Conservation (phyloP, 2,113 vertebrate genomes). For the Ramphastos sulfuratus region DNA sequence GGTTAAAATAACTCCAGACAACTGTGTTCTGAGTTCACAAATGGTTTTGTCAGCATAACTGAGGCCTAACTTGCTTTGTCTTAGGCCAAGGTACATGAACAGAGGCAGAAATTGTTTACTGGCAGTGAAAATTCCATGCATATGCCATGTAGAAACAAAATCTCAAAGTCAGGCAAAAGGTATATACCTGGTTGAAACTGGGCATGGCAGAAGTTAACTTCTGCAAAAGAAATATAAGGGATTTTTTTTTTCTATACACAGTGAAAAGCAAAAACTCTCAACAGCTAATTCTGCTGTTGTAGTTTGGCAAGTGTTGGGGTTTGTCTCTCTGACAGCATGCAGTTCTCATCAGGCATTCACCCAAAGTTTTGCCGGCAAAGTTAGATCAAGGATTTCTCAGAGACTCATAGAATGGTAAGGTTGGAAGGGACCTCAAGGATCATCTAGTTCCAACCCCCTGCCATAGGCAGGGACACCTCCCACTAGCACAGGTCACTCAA, state of each 20-base stretch:
- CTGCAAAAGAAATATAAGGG: neutral
- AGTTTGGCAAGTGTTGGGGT: neutral
- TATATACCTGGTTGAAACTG: neutral
- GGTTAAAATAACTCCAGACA: constrained; percentile 42
- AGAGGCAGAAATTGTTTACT: neutral
- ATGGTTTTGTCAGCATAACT: neutral
- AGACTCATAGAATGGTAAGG: no score
- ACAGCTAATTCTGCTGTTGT: neutral
- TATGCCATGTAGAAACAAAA: neutral
- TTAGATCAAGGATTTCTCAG: neutral
- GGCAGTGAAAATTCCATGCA: neutral
- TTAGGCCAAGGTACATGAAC: neutral
- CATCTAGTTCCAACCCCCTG: no score
- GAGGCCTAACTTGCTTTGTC: neutral
- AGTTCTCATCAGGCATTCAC: neutral
- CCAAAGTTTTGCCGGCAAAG: neutral
- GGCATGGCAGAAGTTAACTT: neutral
- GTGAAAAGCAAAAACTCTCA: neutral
- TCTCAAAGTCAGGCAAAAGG: neutral
- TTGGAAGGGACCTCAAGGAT: no score
- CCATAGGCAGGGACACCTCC: no score
- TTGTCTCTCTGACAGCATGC: neutral
- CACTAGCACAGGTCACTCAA: no score
- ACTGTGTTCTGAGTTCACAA: neutral
- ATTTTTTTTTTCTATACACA: neutral